Base-by-base conservation (phyloP, 2,888 invertebrate genomes). In the Lasioglossum morio region DNA sequence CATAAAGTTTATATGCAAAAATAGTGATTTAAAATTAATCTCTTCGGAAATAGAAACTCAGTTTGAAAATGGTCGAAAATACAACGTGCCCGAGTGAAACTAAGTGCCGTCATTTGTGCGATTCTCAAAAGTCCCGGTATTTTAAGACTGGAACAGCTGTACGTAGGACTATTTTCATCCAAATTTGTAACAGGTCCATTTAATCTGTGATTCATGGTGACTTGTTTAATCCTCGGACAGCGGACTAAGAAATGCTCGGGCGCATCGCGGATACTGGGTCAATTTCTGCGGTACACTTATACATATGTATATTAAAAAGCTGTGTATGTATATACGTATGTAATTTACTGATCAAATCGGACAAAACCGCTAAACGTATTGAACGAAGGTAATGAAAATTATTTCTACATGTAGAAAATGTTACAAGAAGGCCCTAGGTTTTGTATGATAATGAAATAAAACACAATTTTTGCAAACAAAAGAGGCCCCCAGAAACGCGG, bases 161-260 rank as follows among this genome's bases (percentile, higher is more conserved):
- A 60, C 57, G 57, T 14, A 27, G 27, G 23, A n/a, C 57, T 60
- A 60, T 60, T 60, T 60, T 60, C 57, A 60, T 60, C 57, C 57
- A 60, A 60, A 60, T 60, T 60, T 60, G 57, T 60, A 60, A 60
- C 57, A 60, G 57, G 57, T 60, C 57, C 57, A 60, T 60, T 60
- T 60, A 60, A 60, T 60, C 57, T 60, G 57, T 60, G 57, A 60
- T 60, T 60, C 27, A 60, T 27, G 57, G 1, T 27, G 57, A 60
- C 57, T 60, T 27, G 57, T 60, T 60, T 60, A 60, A 60, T 60
- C 57, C 57, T 14, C 27, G 57, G 8, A 60, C 57, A 4, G n/a
- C 27, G 57, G 27, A n/a, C 57, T 60, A 60, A 60, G 57, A 60
- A 60, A 27, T 27, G 12, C 57, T 57, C 57, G n/a, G 4, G 12